Evolutionary conservation across 2,888 invertebrate genomes (phyloP), one percentile per base, ranked within the genome.

Genomic region (Tricholauxania praeusta): DNA sequence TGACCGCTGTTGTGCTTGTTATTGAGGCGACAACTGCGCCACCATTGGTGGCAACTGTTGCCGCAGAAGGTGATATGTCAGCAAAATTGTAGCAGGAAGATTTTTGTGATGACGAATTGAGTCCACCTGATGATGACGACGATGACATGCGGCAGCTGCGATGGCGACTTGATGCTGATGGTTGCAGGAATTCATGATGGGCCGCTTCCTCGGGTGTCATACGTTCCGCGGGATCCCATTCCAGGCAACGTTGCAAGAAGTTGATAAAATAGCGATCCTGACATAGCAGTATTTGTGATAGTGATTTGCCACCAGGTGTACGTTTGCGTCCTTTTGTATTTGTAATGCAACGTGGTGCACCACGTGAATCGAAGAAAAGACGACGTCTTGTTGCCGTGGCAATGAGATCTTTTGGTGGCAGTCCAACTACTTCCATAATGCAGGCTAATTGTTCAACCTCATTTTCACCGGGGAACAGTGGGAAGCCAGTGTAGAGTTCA

Each of bases 371-470:
- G 84, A 96, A 96, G 89, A 96, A 96, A 78, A 96, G 89, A 79
- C 95, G 90, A 85, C 94, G 92, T 84, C 96, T 90, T 0, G 96
- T 93, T 51, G 97, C 97, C 78, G 93, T 92, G 77, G 93, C 91
- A 77, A 98, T 92, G 77, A 98, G 91, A 82, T 94, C 93, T 73
- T 94, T 93, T 2, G 97, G 96, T 3, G 98, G 98, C 78, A 93
- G 90, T 28, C 97, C 97, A 76, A 97, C 89, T 71, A 98, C 92
- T 89, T 98, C 98, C 97, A 98, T 98, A 82, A 98, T 95, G 89
- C 98, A 98, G 72, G 97, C 96, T 78, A 98, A 90, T 88, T 98
- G 98, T 85, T 98, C 98, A 75, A 96, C 94, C 89, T 98, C 98
- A 86, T 97, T 97, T 89, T 98, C 98, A 1, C 98, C 98, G 39